phyloP scores from a whole-genome alignment of 2,797 vertebrate species.

The Enteromius radiatus region DNA sequence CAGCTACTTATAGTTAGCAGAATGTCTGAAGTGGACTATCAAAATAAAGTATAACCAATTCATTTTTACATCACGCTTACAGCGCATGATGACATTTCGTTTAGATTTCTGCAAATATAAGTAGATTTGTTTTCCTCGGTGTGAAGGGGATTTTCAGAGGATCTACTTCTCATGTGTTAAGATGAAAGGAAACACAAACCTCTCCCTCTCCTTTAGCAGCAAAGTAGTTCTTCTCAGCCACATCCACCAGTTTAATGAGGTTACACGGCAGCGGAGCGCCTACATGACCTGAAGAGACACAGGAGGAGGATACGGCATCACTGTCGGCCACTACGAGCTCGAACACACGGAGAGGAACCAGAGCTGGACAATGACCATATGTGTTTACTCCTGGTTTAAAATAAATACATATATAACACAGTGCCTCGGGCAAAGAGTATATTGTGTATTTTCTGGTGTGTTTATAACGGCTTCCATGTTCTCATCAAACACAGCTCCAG shows the following conservation, averaged over 20 bases:
- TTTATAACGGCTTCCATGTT: background rate
- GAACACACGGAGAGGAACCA: background rate
- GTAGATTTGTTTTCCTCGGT: background rate
- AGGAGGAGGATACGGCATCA: background rate
- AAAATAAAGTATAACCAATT: background rate
- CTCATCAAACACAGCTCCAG: background rate
- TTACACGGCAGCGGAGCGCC: constrained; percentile 97
- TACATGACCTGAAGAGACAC: constrained; percentile 85
- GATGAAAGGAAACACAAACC: constrained; percentile 71
- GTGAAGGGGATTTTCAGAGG: background rate
- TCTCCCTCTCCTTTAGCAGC: constrained; percentile 94
- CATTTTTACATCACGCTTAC: background rate
- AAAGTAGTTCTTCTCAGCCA: constrained; percentile 97
- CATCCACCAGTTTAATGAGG: constrained; percentile 92
- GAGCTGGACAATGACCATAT: background rate
- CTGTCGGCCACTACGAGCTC: background rate
- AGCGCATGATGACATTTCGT: background rate
- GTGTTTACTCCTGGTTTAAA: background rate
- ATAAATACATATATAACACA: background rate
- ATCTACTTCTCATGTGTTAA: too few species aligned
- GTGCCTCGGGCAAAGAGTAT: background rate
- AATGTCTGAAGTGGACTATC: too few species aligned
- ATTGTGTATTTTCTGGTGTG: background rate
- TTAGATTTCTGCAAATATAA: too few species aligned
- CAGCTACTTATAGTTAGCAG: too few species aligned